These are phyloP conservation scores for Tridacna crocea DNA, from an alignment of 2,888 invertebrate genomes.

Conservation along the genomic window DNA sequence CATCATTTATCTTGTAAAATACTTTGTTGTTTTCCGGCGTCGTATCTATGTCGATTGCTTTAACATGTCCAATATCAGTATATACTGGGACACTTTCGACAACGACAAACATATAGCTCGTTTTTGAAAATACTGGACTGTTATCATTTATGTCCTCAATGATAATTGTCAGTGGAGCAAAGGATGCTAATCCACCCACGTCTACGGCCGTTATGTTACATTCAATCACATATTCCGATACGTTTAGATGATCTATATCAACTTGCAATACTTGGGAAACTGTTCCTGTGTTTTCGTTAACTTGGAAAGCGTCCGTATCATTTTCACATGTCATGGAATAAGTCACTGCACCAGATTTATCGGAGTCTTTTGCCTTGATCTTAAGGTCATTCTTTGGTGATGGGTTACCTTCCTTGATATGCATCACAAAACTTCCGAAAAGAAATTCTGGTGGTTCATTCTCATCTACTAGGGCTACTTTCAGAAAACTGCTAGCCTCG, in stretches of 20 bases:
- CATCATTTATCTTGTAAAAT: constrained; percentile 36
- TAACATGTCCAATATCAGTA: constrained; percentile 28
- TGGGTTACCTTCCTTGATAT: constrained; percentile 35
- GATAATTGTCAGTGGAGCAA: constrained; percentile 34
- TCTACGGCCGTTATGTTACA: constrained; percentile 44
- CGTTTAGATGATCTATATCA: constrained; percentile 38
- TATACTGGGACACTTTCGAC: constrained; percentile 40
- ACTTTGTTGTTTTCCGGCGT: constrained; percentile 41
- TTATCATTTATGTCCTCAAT: constrained; percentile 44
- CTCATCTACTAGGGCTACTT: constrained; percentile 39
- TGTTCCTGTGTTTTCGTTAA: constrained; percentile 41
- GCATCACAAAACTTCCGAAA: constrained; percentile 30
- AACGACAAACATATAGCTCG: constrained; percentile 46
- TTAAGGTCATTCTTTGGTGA: constrained; percentile 27
- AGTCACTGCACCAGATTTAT: constrained; percentile 33
- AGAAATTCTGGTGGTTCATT: constrained; percentile 48
- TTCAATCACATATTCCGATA: constrained; percentile 26
- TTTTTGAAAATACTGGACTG: constrained; percentile 34
- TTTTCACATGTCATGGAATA: constrained; percentile 40
- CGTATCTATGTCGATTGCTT: constrained; percentile 45
- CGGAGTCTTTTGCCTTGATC: constrained; percentile 42
- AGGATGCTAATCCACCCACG: constrained; percentile 21
- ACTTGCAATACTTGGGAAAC: constrained; percentile 38
- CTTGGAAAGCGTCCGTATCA: constrained; percentile 29
- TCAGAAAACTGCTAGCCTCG: constrained; percentile 16